Conservation (phyloP, 2,113 vertebrate species). For the Apaloderma vittatum region DNA sequence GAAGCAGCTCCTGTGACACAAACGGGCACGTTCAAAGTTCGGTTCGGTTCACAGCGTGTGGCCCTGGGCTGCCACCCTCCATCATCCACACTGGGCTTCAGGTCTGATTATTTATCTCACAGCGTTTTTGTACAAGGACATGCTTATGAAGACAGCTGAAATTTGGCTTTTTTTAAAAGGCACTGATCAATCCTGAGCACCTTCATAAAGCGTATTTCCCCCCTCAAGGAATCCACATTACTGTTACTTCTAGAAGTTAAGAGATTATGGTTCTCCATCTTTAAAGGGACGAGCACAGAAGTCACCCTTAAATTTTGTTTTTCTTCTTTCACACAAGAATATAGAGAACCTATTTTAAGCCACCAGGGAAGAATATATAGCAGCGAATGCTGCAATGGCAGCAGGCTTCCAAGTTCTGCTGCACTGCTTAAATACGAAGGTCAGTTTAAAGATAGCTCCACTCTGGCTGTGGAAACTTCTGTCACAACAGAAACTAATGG, state of each 20-base stretch:
- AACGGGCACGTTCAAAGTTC: background rate
- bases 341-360: background rate
- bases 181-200: background rate
- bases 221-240: background rate
- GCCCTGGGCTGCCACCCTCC: background rate
- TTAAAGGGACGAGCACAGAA: background rate
- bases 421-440: background rate
- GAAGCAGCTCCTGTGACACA: constrained; percentile 88
- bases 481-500: background rate
- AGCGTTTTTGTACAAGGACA: background rate
- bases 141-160: background rate
- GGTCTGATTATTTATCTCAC: background rate
- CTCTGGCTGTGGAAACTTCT: background rate
- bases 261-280: background rate
- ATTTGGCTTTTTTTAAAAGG: background rate
- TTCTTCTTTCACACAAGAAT: background rate
- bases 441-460: background rate
- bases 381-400: background rate
- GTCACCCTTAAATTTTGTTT: background rate
- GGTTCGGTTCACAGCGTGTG: background rate
- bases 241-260: background rate
- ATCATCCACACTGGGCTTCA: background rate
- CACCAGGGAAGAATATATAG: background rate
- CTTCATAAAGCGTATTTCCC: background rate
- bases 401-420: background rate